Evolutionary conservation across 2,888 invertebrate species (phyloP).

Genomic region (Acrobeloides nanus): DNA sequence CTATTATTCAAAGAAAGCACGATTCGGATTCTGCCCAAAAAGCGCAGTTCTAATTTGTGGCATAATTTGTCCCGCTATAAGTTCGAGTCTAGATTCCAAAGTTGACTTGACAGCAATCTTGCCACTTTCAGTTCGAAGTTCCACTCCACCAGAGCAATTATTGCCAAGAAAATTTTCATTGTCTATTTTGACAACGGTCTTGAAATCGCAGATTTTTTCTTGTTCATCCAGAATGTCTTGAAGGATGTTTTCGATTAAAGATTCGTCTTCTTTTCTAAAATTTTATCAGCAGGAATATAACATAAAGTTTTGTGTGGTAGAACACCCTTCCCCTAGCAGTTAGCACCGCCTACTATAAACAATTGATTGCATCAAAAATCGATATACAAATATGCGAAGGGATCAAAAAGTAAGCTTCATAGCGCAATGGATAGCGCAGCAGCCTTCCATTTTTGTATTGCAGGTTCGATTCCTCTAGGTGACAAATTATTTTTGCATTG

Average conservation of each 20-base stretch:
- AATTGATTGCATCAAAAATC: no score
- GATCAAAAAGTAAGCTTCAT: no score
- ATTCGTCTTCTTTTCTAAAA: slow-evolving; percentile 8
- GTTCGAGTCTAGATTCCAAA: slow-evolving; percentile 12
- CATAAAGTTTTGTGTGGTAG: no score
- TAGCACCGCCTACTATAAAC: no score
- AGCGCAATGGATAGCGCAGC: no score
- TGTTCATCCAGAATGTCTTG: slow-evolving; percentile 4
- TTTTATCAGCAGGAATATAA: background rate
- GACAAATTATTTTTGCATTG: no score
- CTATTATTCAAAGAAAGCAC: slow-evolving; percentile 13
- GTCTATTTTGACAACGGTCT: slow-evolving; percentile 7
- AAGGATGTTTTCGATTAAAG: background rate
- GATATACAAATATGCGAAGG: no score
- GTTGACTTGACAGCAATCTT: slow-evolving; percentile 9
- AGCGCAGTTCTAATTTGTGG: slow-evolving; percentile 14
- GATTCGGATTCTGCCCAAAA: slow-evolving; percentile 13
- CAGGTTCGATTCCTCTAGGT: no score
- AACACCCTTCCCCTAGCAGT: no score
- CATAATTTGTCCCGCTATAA: slow-evolving; percentile 12
- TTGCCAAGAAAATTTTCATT: slow-evolving; percentile 4
- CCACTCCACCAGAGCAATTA: slow-evolving; percentile 8
- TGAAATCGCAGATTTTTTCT: slow-evolving; percentile 6
- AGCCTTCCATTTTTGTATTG: no score
- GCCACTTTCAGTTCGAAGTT: slow-evolving; percentile 9